Conservation (phyloP, 2,888 invertebrate genomes). For the Ormyrus thymus region DNA sequence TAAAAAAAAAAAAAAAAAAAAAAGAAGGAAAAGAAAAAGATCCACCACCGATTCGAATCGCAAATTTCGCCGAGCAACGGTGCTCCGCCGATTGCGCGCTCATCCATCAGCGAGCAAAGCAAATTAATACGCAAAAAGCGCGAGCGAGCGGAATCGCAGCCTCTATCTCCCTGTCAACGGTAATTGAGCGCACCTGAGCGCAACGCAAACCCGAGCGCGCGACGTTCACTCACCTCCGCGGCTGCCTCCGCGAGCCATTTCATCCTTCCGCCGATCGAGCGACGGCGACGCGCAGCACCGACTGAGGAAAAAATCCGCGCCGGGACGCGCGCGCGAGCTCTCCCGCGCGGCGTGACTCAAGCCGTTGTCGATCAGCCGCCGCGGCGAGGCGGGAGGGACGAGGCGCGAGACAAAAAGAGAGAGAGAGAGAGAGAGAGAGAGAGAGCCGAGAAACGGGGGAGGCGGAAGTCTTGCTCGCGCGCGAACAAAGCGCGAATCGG, state of each 20-base stretch:
- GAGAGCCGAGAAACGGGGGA: slow-evolving; percentile 29
- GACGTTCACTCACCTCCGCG: slow-evolving; percentile 39
- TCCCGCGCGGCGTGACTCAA: slow-evolving; percentile 18
- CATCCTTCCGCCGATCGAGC: not conserved
- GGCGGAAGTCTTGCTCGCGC: slow-evolving; percentile 38
- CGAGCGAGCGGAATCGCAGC: no score
- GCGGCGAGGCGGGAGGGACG: slow-evolving; percentile 31
- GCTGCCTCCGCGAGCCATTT: slow-evolving; percentile 16
- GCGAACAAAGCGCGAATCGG: slow-evolving; percentile 28
- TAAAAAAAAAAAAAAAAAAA: no score
- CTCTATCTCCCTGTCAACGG: not conserved
- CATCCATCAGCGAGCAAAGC: no score
- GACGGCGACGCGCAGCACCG: not conserved
- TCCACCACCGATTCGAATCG: no score
- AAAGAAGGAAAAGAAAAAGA: no score
- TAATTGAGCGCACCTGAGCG: slow-evolving; percentile 2
- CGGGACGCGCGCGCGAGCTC: not conserved
- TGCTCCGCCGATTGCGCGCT: no score
- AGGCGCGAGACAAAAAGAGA: slow-evolving; percentile 30
- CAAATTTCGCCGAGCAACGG: no score
- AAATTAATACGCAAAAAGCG: no score
- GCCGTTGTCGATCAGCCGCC: not conserved
- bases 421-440: slow-evolving; percentile 26
- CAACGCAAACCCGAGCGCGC: not conserved
- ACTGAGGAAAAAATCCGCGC: slow-evolving; percentile 40